Percentiles rank a stretch among this genome's conserved stretches.
Evolutionary conservation across 2,888 invertebrate genomes (phyloP).

Genomic region (Spilosoma lubricipeda): DNA sequence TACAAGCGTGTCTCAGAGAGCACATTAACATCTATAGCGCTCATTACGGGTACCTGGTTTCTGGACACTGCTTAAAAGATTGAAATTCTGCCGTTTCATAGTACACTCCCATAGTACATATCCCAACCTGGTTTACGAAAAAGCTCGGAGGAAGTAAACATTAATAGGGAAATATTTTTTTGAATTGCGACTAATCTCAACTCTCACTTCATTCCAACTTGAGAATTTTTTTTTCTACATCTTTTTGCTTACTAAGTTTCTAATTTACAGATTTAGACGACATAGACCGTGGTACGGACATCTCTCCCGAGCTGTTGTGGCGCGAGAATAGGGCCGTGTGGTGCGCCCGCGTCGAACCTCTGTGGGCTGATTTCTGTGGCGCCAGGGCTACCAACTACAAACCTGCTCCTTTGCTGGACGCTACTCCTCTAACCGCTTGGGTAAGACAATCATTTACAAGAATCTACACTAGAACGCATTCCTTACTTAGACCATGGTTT

Average conservation of each 20-base stretch:
- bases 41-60: no score
- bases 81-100: no score
- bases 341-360: conserved; percentile 94
- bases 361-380: conserved; percentile 97
- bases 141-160: no score
- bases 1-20: no score
- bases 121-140: no score
- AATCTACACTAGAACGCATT: no score
- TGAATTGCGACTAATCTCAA: not conserved
- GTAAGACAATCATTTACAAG: conserved; percentile 63
- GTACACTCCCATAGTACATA: no score
- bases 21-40: no score
- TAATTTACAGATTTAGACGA: conserved; percentile 79
- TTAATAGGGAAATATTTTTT: not conserved
- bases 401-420: conserved; percentile 93
- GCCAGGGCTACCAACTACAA: conserved; percentile 91
- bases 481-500: no score
- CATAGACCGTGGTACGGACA: conserved; percentile 81
- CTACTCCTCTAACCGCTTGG: conserved; percentile 96
- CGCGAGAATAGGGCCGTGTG: conserved; percentile 95
- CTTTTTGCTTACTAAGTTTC: no score
- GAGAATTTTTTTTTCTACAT: not conserved
- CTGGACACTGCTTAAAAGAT: no score
- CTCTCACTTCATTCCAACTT: no score
- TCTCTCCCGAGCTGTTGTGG: conserved; percentile 88